These are phyloP conservation scores for Tauraco hartlaubi DNA, from an alignment of 2,797 vertebrate species.

Conservation along the genomic window DNA sequence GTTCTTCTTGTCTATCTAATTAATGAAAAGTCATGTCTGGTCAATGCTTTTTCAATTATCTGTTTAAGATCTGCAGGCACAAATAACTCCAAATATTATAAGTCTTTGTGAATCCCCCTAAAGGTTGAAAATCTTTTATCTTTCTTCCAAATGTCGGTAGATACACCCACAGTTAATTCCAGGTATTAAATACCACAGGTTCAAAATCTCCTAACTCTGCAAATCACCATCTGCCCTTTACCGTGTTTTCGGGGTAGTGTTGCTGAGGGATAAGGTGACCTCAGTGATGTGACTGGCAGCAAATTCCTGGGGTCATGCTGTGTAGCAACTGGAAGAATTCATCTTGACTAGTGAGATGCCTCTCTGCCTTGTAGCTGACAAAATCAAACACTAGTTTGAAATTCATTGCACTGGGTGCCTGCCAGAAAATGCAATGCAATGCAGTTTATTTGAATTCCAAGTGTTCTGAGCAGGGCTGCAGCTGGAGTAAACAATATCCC, in stretches of 20 bases:
- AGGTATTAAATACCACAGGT: neutral
- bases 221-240: neutral
- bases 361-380: constrained; percentile 37
- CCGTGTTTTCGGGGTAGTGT: neutral
- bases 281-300: neutral
- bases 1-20: neutral
- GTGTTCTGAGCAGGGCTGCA: neutral
- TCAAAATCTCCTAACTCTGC: neutral
- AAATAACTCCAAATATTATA: constrained; percentile 16
- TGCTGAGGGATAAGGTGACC: neutral
- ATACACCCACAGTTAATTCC: neutral
- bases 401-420: constrained; percentile 19
- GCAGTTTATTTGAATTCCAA: constrained; percentile 51
- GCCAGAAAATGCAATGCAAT: constrained; percentile 41
- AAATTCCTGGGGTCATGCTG: neutral
- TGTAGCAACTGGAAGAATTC: constrained; percentile 23
- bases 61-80: neutral
- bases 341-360: constrained; percentile 31
- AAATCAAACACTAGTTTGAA: constrained; percentile 47
- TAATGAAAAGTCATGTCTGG: neutral
- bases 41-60: neutral
- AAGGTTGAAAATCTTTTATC: constrained; percentile 5
- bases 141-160: constrained; percentile 19
- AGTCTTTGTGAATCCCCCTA: neutral
- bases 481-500: constrained; percentile 40